Base-by-base conservation (phyloP, 2,113 vertebrate genomes). In the Mixornis gularis region DNA sequence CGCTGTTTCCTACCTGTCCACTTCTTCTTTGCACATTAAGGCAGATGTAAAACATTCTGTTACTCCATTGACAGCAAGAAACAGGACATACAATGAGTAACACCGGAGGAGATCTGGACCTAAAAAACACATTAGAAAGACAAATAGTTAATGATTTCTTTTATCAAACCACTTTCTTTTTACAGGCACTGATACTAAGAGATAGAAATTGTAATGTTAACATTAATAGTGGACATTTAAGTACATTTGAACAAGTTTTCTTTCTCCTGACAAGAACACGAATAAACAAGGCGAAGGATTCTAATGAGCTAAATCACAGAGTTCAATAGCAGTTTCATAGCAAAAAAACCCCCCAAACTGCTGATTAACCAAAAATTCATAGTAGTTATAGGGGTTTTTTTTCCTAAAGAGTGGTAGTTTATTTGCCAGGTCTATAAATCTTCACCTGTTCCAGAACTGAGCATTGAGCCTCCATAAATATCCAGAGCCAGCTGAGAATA, bases 21-120 rank as follows among this genome's bases (percentile, higher is more conserved):
- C 98, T 79, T 99, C 98, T 70, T 98, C 96, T 94, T 99, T 98
- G 95, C 98, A 98, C 99, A 99, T 99, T 72, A 98, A 98, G 92
- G 99, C 99, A 97, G 98, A 99, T 0, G 98, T 98, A 89, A 99
- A 99, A 89, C 99, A 99, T 93, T 99, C 99, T 0, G 99, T 98
- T 51, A 99, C 96, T 48, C 99, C 99, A 52, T 99, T 99, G 70
- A 99, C 81, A 87, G 99, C 99, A 71, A 99, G 98, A 65, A 99
- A 98, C 16, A 99, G 97, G 63, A 99, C 99, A 41, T 99, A 99
- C 40, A 98, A 78, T 8, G 98, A 99, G 84, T 99, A 99, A 94
- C 97, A 98, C 40, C 98, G 96, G 74, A 99, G 97, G 65, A 99
- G 97, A 86, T 94, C 80, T 43, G 99, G 98, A 82, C 99, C 99